Conservation (phyloP, 2,113 vertebrate genomes). For the Hucho hucho region DNA sequence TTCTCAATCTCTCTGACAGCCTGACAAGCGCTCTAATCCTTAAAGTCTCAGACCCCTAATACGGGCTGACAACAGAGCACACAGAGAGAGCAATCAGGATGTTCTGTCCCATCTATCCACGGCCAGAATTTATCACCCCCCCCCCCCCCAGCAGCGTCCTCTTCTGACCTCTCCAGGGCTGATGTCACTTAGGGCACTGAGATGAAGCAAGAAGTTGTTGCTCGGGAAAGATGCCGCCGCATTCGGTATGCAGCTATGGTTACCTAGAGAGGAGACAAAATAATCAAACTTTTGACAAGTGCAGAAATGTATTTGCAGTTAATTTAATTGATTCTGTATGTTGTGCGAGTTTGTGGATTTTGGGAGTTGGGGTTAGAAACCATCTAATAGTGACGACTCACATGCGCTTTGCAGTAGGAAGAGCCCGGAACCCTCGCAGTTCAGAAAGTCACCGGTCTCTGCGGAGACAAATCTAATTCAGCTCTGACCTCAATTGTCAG, state of each 20-base stretch:
- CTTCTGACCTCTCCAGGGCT: constrained; percentile 88
- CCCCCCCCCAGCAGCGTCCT: constrained; percentile 31
- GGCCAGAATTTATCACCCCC: constrained; percentile 41
- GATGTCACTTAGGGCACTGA: constrained; percentile 87
- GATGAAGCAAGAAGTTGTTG: constrained; percentile 93
- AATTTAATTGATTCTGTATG: not conserved
- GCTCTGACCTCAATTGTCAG: constrained; percentile 14
- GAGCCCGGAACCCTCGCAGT: constrained; percentile 98
- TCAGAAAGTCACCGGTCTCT: constrained; percentile 97
- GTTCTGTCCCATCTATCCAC: constrained; percentile 32
- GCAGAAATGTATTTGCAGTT: not conserved
- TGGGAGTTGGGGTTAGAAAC: not conserved
- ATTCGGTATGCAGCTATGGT: constrained; percentile 96
- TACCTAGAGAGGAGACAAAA: constrained; percentile 75
- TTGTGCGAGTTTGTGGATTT: not conserved
- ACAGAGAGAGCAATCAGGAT: constrained; percentile 38
- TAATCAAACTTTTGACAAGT: constrained; percentile 5
- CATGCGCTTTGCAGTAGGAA: constrained; percentile 97
- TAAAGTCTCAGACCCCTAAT: constrained; percentile 53
- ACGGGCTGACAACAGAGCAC: constrained; percentile 50
- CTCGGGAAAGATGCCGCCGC: constrained; percentile 94
- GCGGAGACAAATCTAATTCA: constrained; percentile 35
- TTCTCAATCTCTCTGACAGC: constrained; percentile 68
- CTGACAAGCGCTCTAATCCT: constrained; percentile 55
- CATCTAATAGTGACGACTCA: constrained; percentile 71